Base-by-base conservation (phyloP, 2,797 vertebrate genomes). In the Triplophysa yarkandensis region DNA sequence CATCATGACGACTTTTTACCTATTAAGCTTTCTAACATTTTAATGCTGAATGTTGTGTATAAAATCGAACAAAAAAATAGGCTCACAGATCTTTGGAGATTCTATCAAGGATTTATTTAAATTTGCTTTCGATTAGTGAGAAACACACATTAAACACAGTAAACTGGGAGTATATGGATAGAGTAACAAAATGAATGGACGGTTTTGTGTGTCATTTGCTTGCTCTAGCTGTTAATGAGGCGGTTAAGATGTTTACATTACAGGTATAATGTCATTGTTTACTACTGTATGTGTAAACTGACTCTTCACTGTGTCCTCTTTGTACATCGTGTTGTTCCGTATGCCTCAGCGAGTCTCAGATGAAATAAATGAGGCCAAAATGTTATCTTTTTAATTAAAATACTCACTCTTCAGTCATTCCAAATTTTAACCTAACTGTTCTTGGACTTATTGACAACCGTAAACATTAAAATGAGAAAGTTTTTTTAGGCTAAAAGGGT, bases 171-270 rank as follows among this genome's bases (percentile, higher is more conserved):
- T 19, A 16, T 14, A 21, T n/a, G n/a, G n/a, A n/a, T n/a, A n/a
- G n/a, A n/a, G n/a, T n/a, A n/a, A n/a, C 5, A 63, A 11, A 27
- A 54, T 39, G 23, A 16, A 39, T 1, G 10, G 10, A 0, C 36
- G 30, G 21, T 28, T 63, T 63, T 16, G 7, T 41, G 23, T 63
- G 28, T n/a, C 2, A n/a, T 32, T 32, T 58, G 6, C 60, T 71
- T 43, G 72, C 44, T 48, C 23, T 46, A 48, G 21, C 34, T 52
- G 68, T 58, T 71, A 68, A 78, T 72, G 68, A 71, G 67, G 71
- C 25, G 21, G 34, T 36, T 71, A 39, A 25, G 2, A 21, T 63
- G 19, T 61, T 52, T 65, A 62, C 23, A 25, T 68, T 44, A 43
- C 71, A 68, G 34, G 63, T 52, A 43, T 21, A 61, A 34, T 19